phyloP scores from a whole-genome alignment of 2,797 vertebrate genomes.

The Danio choprae region DNA sequence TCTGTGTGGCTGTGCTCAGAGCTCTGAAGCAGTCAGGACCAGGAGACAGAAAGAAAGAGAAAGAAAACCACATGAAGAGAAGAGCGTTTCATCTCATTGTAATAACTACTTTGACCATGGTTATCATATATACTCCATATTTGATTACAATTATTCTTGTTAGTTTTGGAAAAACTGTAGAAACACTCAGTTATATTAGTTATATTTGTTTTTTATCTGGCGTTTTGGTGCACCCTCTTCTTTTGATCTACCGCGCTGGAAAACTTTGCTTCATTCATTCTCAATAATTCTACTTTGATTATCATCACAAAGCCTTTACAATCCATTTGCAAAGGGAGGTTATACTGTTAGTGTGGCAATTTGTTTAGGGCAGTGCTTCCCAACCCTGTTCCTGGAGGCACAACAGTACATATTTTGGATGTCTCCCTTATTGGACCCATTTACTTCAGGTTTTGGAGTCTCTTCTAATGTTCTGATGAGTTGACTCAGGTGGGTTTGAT shows the following conservation, averaged over 20 bases:
- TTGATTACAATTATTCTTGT: constrained; percentile 15
- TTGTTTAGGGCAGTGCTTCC: no score
- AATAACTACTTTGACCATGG: not conserved
- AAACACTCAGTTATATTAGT: not conserved
- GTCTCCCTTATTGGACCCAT: no score
- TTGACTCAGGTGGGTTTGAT: no score
- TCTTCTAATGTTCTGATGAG: no score
- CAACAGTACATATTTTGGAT: no score
- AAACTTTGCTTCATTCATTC: not conserved
- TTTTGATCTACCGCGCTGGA: not conserved
- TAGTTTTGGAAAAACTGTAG: not conserved
- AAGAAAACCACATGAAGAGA: constrained; percentile 65
- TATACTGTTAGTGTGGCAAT: no score
- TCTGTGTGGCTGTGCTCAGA: not conserved
- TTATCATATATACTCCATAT: not conserved
- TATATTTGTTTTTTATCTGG: not conserved
- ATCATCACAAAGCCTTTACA: not conserved
- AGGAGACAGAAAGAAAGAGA: constrained; percentile 16
- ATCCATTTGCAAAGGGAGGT: not conserved
- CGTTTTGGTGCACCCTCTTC: constrained; percentile 9
- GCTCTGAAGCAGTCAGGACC: constrained; percentile 49
- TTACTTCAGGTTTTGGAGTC: no score
- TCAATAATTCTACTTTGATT: not conserved
- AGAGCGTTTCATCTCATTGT: constrained; percentile 62
- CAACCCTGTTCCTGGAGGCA: no score